Percentiles rank a stretch among this genome's conserved stretches.
phyloP scores from a whole-genome alignment of 2,797 vertebrate species.

The Hafferia zeledoni region DNA sequence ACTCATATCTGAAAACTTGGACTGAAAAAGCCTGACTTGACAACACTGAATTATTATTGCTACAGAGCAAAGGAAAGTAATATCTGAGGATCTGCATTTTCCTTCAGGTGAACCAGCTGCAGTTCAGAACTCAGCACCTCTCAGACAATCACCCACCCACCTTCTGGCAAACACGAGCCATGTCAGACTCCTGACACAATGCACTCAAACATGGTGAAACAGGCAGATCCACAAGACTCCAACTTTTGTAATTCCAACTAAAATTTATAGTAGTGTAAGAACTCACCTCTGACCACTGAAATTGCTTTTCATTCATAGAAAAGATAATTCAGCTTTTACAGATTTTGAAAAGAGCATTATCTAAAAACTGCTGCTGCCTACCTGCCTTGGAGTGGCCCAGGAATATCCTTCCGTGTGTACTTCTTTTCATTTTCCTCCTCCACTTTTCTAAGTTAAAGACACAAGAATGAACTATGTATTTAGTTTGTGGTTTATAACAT shows the following conservation, averaged over 20 bases:
- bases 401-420: slow-evolving; percentile 85
- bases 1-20: background rate
- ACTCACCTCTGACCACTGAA: background rate
- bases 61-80: background rate
- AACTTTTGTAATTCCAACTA: background rate
- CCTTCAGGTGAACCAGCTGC: background rate
- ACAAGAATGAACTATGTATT: background rate
- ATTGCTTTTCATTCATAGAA: background rate
- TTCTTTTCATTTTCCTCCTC: slow-evolving; percentile 80
- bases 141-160: background rate
- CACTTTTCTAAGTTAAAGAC: slow-evolving; percentile 66
- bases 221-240: background rate
- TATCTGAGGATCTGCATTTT: background rate
- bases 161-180: background rate
- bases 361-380: slow-evolving; percentile 67
- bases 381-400: slow-evolving; percentile 94
- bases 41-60: background rate
- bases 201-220: background rate
- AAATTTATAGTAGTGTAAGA: background rate
- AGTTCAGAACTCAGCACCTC: background rate
- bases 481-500: background rate
- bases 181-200: background rate
- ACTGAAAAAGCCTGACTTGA: background rate
- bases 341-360: background rate
- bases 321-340: background rate